These are phyloP conservation scores for Brienomyrus brachyistius DNA, from an alignment of 2,113 vertebrate species.

Conservation along the genomic window DNA sequence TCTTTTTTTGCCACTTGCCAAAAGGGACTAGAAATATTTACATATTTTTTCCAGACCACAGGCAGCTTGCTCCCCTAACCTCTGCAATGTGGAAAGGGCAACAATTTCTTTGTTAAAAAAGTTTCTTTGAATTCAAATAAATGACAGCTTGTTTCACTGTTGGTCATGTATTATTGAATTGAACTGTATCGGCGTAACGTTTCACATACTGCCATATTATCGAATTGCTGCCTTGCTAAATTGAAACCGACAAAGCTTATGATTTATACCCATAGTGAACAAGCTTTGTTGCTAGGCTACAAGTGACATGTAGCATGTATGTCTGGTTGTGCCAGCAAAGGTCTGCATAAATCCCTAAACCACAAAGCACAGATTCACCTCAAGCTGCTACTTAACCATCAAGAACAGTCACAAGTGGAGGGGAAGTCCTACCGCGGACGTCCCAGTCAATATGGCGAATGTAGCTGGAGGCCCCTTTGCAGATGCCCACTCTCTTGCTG, in stretches of 20 bases:
- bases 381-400: background rate
- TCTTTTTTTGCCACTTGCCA: too few species aligned
- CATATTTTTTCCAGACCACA: too few species aligned
- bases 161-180: too few species aligned
- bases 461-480: conserved; percentile 86
- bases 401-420: background rate
- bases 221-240: too few species aligned
- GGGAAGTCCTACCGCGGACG: conserved; percentile 65
- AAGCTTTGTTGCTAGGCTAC: background rate
- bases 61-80: too few species aligned
- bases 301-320: background rate
- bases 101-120: too few species aligned
- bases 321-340: background rate
- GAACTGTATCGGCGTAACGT: too few species aligned
- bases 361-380: background rate
- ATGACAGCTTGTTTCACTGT: too few species aligned
- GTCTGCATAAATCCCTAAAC: background rate
- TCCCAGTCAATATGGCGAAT: conserved; percentile 98
- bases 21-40: too few species aligned
- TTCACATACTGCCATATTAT: too few species aligned
- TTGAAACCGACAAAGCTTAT: background rate
- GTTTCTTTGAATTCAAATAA: background rate
- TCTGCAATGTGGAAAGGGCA: too few species aligned
- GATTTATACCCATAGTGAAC: background rate
- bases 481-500: conserved; percentile 94